Conservation (phyloP, 2,113 vertebrate genomes). For the Zosterops hypoxanthus region DNA sequence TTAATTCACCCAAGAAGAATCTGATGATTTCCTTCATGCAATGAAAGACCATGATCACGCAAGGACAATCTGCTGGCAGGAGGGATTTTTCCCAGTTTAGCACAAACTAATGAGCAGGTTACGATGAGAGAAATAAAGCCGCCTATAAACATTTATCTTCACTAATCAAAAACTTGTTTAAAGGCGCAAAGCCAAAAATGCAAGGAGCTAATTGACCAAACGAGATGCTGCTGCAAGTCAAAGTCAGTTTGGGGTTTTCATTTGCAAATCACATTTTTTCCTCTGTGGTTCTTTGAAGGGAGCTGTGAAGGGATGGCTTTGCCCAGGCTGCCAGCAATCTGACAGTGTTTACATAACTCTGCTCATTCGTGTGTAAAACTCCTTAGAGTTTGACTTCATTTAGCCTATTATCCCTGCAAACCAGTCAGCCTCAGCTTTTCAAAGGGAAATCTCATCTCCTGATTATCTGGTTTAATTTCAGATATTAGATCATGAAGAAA, state of each 20-base stretch:
- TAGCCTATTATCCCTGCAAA: not conserved
- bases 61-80: not conserved
- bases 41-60: not conserved
- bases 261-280: slow-evolving; percentile 3
- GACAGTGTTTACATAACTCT: not conserved
- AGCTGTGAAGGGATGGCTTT: not conserved
- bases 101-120: not conserved
- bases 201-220: slow-evolving; percentile 25
- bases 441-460: not conserved
- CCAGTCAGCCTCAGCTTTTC: not conserved
- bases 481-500: not conserved
- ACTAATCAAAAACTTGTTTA: not conserved
- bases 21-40: not conserved
- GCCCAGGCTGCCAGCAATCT: not conserved
- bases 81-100: not conserved
- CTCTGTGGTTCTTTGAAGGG: not conserved
- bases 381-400: not conserved
- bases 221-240: not conserved
- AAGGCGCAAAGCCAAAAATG: slow-evolving; percentile 10
- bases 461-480: not conserved
- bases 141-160: slow-evolving; percentile 7
- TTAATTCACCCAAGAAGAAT: not conserved
- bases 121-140: not conserved
- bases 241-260: not conserved
- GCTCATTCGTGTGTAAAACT: not conserved